phyloP scores from a whole-genome alignment of 2,113 vertebrate genomes.

The Tachuris rubrigastra region DNA sequence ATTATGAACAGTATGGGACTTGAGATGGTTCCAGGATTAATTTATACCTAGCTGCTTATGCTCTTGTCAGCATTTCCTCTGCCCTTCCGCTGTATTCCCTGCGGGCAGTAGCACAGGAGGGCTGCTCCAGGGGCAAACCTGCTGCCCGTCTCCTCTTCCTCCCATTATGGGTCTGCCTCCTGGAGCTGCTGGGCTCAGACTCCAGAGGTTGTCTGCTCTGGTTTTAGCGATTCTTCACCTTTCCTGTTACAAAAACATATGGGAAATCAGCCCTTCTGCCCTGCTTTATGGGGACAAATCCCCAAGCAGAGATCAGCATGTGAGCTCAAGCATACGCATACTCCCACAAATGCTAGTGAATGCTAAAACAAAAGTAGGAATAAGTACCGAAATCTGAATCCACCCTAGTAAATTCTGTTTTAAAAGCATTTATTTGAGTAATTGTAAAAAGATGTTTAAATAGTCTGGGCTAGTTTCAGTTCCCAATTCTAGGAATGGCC shows the following conservation, averaged over 20 bases:
- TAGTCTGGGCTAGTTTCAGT: background rate
- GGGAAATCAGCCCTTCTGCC: background rate
- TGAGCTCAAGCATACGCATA: background rate
- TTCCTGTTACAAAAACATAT: background rate
- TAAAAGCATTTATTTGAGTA: background rate
- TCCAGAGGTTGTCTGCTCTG: background rate
- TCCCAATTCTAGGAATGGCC: background rate
- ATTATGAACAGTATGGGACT: background rate
- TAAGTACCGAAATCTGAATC: background rate
- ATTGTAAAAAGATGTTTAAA: background rate
- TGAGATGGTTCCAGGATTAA: conserved; percentile 10
- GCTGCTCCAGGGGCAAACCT: background rate
- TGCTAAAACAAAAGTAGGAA: background rate
- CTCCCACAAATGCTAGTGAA: background rate
- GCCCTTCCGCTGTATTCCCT: background rate
- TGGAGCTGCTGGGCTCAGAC: background rate
- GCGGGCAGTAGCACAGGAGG: background rate
- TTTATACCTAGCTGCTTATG: background rate
- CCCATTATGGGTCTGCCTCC: background rate
- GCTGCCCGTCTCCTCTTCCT: background rate
- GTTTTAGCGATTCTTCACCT: background rate
- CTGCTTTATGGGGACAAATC: background rate
- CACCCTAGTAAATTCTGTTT: background rate
- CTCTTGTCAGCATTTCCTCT: background rate
- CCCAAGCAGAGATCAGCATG: background rate